Base-by-base conservation (phyloP, 2,113 vertebrate genomes). In the Dipodomys stephensi region DNA sequence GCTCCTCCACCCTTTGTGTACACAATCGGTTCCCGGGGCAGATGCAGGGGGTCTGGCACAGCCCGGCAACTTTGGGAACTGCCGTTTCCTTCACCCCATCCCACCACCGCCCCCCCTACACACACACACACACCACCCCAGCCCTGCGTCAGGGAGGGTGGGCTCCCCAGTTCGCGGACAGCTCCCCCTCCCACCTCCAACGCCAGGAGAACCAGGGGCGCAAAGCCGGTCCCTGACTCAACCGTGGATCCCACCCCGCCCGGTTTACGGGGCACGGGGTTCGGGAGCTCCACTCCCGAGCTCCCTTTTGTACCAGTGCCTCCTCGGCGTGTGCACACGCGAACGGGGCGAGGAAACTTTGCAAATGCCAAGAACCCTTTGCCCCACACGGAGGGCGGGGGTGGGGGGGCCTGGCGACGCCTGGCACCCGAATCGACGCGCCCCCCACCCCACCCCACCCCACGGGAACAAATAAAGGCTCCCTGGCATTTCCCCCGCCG, bases 1-100 rank as follows among this genome's bases (percentile, higher is more conserved):
- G 57, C 77, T 78, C 91, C 90, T 88, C 80, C 92, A 89, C 93
- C 97, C 96, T 97, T 97, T 97, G 97, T 97, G 96, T 95, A 97
- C 96, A 90, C 39, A 39, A 39, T 39, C 39, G 39, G 39, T 39
- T 39, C 39, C 39, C 39, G 3, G 39, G 39, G 95, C 92, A 95
- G 96, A 97, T 94, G 81, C 93, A 22, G 92, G 90, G 88, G 95
- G 88, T 94, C 79, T 20, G 97, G 85, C 23, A 89, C 35, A 65
- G 95, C 91, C 80, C 83, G 4, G 95, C 95, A 96, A 97, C 96
- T 97, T 95, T 94, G 94, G 46, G 94, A 96, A 97, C 94, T 96
- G 97, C 95, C 85, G 19, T 89, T 96, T 92, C 98, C 97, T 97
- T 97, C 39, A 39, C 39, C 39, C 39, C 39, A 39, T 39, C 39